Percentiles rank a stretch among this genome's conserved stretches.
Conservation (phyloP, 2,888 invertebrate species). For the Brachylomia viminalis region DNA sequence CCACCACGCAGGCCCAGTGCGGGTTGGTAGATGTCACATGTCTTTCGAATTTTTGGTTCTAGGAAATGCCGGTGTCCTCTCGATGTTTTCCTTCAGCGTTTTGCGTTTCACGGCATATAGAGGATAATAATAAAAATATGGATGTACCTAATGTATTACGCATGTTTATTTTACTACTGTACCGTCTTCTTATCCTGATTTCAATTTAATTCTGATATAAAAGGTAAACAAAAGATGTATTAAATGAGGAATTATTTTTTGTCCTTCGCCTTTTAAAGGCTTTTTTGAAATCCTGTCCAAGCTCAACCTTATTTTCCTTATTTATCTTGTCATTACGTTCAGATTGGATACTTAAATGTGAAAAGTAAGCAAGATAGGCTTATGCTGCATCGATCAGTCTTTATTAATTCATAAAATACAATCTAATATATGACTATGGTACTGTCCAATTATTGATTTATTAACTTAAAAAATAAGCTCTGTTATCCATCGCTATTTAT, state of each 20-base stretch:
- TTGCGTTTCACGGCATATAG: too few relatives aligned
- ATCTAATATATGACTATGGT: too few relatives aligned
- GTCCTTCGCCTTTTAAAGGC: background rate
- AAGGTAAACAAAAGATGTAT: background rate
- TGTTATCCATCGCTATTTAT: too few relatives aligned
- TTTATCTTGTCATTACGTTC: background rate
- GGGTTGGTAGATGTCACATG: too few relatives aligned
- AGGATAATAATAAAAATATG: background rate
- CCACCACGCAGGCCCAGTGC: too few relatives aligned
- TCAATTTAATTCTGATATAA: background rate
- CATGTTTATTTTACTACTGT: background rate
- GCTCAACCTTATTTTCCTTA: background rate
- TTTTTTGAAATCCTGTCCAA: background rate
- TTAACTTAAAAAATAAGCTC: too few relatives aligned
- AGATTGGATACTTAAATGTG: background rate
- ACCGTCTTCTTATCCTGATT: background rate
- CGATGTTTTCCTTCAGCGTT: too few relatives aligned
- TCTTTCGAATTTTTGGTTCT: too few relatives aligned
- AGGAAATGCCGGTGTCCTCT: too few relatives aligned
- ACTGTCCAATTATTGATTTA: too few relatives aligned
- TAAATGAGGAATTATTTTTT: background rate
- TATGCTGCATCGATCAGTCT: background rate
- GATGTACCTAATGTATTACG: background rate
- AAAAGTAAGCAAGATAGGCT: background rate
- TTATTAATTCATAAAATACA: too few relatives aligned